Conservation (phyloP, 2,888 invertebrate genomes). For the Agonopterix alstromeriana region DNA sequence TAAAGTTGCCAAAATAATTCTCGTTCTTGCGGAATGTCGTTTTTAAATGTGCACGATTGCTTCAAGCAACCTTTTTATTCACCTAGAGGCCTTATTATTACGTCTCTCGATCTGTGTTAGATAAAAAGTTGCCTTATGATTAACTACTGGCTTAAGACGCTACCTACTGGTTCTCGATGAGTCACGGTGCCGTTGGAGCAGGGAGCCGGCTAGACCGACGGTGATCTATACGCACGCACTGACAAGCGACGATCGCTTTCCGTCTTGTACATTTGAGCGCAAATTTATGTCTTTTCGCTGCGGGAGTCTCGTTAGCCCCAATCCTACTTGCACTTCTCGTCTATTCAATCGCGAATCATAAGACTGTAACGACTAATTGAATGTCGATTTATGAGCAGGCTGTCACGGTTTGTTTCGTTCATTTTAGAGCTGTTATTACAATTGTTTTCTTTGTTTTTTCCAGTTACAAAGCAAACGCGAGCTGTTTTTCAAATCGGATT, state of each 20-base stretch:
- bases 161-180: not conserved
- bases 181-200: not conserved
- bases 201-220: not conserved
- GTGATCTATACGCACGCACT: constrained; percentile 6
- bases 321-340: constrained; percentile 10
- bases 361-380: not conserved
- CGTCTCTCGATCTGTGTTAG: too few species aligned
- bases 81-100: too few species aligned
- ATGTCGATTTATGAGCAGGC: not conserved
- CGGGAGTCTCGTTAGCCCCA: constrained; percentile 32
- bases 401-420: not conserved
- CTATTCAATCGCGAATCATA: constrained; percentile 1
- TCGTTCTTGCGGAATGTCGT: too few species aligned
- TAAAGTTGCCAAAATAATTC: too few species aligned
- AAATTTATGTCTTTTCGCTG: constrained; percentile 35
- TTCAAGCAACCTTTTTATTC: too few species aligned
- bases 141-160: not conserved
- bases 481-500: constrained; percentile 88
- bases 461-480: constrained; percentile 91
- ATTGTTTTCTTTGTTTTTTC: constrained; percentile 22
- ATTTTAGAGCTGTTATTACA: not conserved
- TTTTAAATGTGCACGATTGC: too few species aligned
- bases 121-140: too few species aligned
- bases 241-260: not conserved
- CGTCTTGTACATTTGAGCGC: constrained; percentile 16